Conservation (phyloP, 2,888 invertebrate genomes). For the Deilephila elpenor region DNA sequence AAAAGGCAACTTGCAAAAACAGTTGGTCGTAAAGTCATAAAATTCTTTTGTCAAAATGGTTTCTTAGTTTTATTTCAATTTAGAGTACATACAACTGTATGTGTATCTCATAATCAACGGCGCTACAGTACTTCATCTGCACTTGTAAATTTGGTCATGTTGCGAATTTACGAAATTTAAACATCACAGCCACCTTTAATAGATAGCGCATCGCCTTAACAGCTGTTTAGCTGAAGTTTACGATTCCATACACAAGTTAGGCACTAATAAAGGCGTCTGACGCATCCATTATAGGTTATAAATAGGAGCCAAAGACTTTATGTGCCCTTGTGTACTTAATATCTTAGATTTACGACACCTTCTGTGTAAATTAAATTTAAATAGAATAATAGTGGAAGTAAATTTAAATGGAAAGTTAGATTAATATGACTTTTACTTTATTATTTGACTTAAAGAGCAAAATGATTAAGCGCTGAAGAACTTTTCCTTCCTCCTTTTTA, state of each 20-base stretch:
- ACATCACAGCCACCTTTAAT: not conserved
- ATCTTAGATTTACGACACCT: not conserved
- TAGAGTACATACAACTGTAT: too few relatives aligned
- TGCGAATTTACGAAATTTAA: not conserved
- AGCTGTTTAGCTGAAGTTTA: not conserved
- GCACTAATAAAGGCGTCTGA: slow-evolving; percentile 2
- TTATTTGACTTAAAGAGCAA: not conserved
- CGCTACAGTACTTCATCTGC: too few relatives aligned
- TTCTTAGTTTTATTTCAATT: too few relatives aligned
- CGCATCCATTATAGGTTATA: not conserved
- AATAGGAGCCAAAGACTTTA: not conserved
- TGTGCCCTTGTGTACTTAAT: not conserved
- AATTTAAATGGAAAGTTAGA: not conserved
- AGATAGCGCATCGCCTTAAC: not conserved
- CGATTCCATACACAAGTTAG: not conserved
- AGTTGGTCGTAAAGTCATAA: too few relatives aligned
- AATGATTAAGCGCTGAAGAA: not conserved
- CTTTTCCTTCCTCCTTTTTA: too few relatives aligned
- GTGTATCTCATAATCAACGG: too few relatives aligned
- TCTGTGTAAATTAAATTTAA: too few relatives aligned
- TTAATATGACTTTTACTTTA: not conserved
- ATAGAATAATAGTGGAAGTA: not conserved
- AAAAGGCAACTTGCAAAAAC: too few relatives aligned
- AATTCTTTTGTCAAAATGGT: too few relatives aligned
- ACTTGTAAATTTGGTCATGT: too few relatives aligned